A percentile compares a stretch with the other conserved stretches of the same genome.
Evolutionary conservation across 2,797 vertebrate species (phyloP).

Genomic region (Ataeniobius toweri): DNA sequence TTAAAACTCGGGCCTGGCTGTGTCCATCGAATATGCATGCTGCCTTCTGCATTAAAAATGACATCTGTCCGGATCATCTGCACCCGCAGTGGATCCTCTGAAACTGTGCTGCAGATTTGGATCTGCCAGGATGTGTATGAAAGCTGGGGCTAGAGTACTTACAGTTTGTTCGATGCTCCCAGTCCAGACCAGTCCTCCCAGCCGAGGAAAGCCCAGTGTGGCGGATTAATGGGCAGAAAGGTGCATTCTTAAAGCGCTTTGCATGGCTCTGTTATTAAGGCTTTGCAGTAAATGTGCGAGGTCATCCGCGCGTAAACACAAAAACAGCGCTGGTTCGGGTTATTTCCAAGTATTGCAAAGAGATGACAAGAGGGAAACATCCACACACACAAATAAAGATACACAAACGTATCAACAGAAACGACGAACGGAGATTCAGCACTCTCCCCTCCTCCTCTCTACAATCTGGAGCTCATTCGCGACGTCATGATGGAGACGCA

Average conservation of each 20-base stretch:
- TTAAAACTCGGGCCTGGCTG: slow-evolving; percentile 21
- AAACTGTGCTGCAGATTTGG: not conserved
- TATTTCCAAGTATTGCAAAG: slow-evolving; percentile 43
- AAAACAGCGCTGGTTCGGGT: slow-evolving; percentile 33
- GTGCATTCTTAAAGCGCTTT: slow-evolving; percentile 60
- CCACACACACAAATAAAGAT: slow-evolving; percentile 20
- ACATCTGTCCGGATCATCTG: slow-evolving; percentile 6
- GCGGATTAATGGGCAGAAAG: slow-evolving; percentile 65
- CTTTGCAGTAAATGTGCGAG: slow-evolving; percentile 51
- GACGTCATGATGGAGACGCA: slow-evolving; percentile 80
- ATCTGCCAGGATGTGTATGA: slow-evolving; percentile 4
- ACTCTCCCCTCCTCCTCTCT: slow-evolving; percentile 66
- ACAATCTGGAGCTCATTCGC: slow-evolving; percentile 76
- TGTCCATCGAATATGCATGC: slow-evolving; percentile 16
- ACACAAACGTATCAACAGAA: slow-evolving; percentile 65
- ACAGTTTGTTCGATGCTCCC: slow-evolving; percentile 69
- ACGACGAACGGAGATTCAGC: slow-evolving; percentile 68
- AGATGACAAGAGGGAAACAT: slow-evolving; percentile 49
- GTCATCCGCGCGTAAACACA: slow-evolving; percentile 55
- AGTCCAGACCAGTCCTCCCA: slow-evolving; percentile 65
- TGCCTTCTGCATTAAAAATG: slow-evolving; percentile 29
- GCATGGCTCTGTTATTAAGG: slow-evolving; percentile 65
- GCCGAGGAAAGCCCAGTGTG: slow-evolving; percentile 51
- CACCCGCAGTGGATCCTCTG: slow-evolving; percentile 41
- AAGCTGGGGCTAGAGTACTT: slow-evolving; percentile 64